These are phyloP conservation scores for Macrotis lagotis DNA, from an alignment of 2,113 vertebrate genomes.

Conservation along the genomic window DNA sequence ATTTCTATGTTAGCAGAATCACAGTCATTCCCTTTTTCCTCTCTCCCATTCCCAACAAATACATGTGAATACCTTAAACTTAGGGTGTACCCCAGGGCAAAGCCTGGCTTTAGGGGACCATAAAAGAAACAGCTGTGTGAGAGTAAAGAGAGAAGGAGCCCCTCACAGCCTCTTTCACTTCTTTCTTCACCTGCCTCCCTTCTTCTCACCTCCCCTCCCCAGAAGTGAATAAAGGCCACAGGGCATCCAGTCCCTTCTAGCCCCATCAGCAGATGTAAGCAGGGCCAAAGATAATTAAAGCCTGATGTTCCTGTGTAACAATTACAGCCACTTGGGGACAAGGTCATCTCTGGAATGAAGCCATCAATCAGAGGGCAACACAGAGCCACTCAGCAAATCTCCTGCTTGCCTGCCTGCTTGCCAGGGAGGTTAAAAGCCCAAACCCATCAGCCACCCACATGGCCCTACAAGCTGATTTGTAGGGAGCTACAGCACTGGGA, in stretches of 20 bases:
- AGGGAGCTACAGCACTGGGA: not conserved
- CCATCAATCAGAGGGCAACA: not conserved
- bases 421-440: not conserved
- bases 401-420: not conserved
- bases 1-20: not conserved
- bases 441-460: not conserved
- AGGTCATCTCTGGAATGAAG: not conserved
- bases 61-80: not conserved
- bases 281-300: not conserved
- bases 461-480: not conserved
- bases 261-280: not conserved
- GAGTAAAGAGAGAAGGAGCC: not conserved
- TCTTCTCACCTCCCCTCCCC: not conserved
- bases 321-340: not conserved
- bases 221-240: not conserved
- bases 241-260: not conserved
- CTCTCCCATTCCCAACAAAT: not conserved
- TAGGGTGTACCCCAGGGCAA: not conserved
- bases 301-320: not conserved
- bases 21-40: not conserved
- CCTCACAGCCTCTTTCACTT: not conserved
- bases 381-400: constrained; percentile 1
- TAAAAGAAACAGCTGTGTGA: not conserved
- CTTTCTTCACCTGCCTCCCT: not conserved
- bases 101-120: not conserved